Percentiles rank a stretch among this genome's conserved stretches.
phyloP scores from a whole-genome alignment of 1,140 invertebrate genomes.

The Acromyrmex charruanus region DNA sequence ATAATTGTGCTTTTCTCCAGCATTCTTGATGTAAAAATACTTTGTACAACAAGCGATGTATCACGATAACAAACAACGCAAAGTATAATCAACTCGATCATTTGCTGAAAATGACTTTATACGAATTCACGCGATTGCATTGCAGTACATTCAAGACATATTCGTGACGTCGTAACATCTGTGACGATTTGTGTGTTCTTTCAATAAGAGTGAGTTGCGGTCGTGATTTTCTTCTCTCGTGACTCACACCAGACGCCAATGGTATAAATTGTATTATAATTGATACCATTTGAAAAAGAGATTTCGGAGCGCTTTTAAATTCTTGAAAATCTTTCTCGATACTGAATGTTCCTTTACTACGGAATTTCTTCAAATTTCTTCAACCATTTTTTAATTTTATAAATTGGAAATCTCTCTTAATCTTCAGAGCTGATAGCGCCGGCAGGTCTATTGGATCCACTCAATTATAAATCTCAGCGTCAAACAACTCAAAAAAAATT shows the following conservation, averaged over 20 bases:
- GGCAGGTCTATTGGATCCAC: too few relatives aligned
- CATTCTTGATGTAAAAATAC: background rate
- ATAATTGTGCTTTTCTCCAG: background rate
- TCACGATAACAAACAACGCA: background rate
- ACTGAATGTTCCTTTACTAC: background rate
- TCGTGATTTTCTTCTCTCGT: constrained; percentile 62
- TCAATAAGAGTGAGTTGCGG: constrained; percentile 62
- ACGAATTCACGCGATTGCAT: background rate
- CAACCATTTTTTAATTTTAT: background rate
- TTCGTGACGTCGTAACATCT: constrained; percentile 15
- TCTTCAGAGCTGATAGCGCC: too few relatives aligned
- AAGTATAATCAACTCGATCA: background rate
- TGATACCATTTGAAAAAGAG: background rate
- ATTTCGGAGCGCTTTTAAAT: background rate
- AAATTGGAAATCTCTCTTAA: background rate
- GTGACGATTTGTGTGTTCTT: constrained; percentile 10
- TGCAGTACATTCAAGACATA: background rate
- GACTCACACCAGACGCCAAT: constrained; percentile 54
- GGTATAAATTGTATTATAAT: constrained; percentile 49
- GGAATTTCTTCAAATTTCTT: background rate
- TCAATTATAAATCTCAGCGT: too few relatives aligned
- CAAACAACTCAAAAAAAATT: too few relatives aligned
- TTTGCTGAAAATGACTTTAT: constrained; percentile 31
- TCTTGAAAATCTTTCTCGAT: background rate
- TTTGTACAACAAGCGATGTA: background rate